Evolutionary conservation across 2,888 invertebrate species (phyloP).

Genomic region (Muscina levida): DNA sequence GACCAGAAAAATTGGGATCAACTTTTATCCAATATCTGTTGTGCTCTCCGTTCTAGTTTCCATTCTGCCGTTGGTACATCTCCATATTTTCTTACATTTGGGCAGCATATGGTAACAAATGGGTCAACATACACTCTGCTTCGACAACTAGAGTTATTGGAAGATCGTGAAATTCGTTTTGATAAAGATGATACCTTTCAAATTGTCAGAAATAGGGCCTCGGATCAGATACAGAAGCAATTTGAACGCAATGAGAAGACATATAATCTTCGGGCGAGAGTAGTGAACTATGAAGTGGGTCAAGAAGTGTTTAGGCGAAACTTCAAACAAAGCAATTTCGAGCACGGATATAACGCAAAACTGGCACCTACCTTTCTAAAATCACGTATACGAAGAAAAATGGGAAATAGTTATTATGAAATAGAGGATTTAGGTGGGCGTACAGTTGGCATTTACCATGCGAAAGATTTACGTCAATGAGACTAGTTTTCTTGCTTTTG

Average conservation of each 20-base stretch:
- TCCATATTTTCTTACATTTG: conserved; percentile 45
- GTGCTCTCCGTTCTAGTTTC: conserved; percentile 32
- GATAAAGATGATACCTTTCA: conserved; percentile 2
- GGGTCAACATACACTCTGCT: conserved; percentile 1
- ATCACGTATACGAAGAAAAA: conserved; percentile 2
- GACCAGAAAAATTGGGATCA: conserved; percentile 38
- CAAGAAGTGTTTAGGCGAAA: conserved; percentile 30
- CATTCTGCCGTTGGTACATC: conserved; percentile 47
- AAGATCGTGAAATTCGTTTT: conserved; percentile 20
- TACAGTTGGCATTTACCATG: conserved; percentile 17
- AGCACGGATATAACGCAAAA: conserved; percentile 22
- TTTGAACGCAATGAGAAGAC: conserved; percentile 24
- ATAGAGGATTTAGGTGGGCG: conserved; percentile 20
- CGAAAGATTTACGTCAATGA: conserved; percentile 37
- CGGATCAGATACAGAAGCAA: conserved; percentile 9
- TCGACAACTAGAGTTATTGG: conserved; percentile 12
- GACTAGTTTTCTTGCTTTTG: no score
- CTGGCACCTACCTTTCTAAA: conserved; percentile 25
- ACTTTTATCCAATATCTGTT: not conserved
- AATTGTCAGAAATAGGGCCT: not conserved
- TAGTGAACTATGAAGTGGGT: not conserved
- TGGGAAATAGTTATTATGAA: conserved; percentile 30
- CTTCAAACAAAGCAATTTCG: conserved; percentile 27
- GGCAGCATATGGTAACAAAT: conserved; percentile 35
- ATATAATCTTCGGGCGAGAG: conserved; percentile 11